phyloP scores from a whole-genome alignment of 2,113 vertebrate species.

The Amia ocellicauda region DNA sequence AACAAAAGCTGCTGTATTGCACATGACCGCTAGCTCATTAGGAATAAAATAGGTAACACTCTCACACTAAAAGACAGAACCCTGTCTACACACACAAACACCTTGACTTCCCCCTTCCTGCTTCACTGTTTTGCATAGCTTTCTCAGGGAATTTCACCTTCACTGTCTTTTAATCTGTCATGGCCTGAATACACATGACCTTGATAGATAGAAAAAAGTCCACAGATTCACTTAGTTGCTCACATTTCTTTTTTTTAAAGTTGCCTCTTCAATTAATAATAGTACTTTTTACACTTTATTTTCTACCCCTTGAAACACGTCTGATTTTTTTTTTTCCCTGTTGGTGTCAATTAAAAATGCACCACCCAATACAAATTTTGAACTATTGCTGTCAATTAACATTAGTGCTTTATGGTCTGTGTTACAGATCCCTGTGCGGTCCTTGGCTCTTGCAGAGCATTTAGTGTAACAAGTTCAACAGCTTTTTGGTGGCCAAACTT shows the following conservation, averaged over 20 bases:
- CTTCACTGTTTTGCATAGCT: neutral
- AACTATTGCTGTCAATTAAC: slow-evolving; percentile 68
- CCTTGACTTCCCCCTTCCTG: no score
- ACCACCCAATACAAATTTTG: slow-evolving; percentile 55
- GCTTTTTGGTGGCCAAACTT: slow-evolving; percentile 51
- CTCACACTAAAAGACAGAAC: slow-evolving; percentile 44
- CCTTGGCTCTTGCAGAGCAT: slow-evolving; percentile 49
- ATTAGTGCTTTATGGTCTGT: slow-evolving; percentile 63
- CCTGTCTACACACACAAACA: slow-evolving; percentile 9
- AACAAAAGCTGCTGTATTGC: slow-evolving; percentile 58
- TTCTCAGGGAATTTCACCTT: slow-evolving; percentile 29
- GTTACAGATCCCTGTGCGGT: slow-evolving; percentile 51
- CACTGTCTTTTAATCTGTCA: slow-evolving; percentile 33
- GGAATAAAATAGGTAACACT: slow-evolving; percentile 41
- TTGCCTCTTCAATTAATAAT: no score
- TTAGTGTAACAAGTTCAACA: slow-evolving; percentile 48
- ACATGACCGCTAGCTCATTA: slow-evolving; percentile 45
- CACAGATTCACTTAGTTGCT: no score
- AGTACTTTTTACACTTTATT: no score
- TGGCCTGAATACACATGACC: slow-evolving; percentile 38
- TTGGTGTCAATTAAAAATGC: slow-evolving; percentile 46
- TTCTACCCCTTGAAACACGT: neutral
- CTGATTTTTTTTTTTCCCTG: neutral
- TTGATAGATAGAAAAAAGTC: no score
- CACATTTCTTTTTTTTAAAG: no score